Evolutionary conservation across 2,113 vertebrate genomes (phyloP).

Genomic region (Illadopsis cleaveri): DNA sequence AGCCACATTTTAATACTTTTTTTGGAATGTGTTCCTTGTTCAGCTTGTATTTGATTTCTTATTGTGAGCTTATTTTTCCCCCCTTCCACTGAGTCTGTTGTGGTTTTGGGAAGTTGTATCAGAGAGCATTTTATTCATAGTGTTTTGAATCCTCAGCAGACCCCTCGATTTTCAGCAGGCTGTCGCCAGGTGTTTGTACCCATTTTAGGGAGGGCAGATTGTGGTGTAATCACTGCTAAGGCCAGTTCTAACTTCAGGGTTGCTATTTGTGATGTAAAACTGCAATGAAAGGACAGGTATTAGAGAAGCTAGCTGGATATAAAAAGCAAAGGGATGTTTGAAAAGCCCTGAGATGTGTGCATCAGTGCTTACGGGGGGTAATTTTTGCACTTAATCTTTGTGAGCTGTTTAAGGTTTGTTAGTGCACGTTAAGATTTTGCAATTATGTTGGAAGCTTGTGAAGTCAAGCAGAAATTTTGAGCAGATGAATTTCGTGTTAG

Average conservation of each 20-base stretch:
- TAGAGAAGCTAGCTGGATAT: not conserved
- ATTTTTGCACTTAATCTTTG: not conserved
- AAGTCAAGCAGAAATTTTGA: not conserved
- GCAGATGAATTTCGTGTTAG: not conserved
- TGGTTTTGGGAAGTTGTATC: not conserved
- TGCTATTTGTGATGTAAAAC: not conserved
- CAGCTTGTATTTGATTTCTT: not conserved
- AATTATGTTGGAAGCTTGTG: not conserved
- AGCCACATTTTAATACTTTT: not conserved
- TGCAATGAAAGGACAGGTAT: not conserved
- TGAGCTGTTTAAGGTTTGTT: not conserved
- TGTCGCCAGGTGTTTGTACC: not conserved
- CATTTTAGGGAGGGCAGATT: not conserved
- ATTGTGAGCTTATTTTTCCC: accelerated
- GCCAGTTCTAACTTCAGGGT: not conserved
- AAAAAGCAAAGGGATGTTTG: not conserved
- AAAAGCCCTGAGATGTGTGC: not conserved
- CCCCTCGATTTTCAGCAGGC: not conserved
- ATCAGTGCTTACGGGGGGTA: not conserved
- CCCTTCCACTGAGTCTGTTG: not conserved
- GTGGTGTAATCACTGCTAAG: not conserved
- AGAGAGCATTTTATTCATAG: not conserved
- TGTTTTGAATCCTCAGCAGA: not conserved
- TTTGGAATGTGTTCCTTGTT: accelerated
- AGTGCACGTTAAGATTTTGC: not conserved